phyloP scores from a whole-genome alignment of 2,888 invertebrate species.

The Mylabris sibirica region DNA sequence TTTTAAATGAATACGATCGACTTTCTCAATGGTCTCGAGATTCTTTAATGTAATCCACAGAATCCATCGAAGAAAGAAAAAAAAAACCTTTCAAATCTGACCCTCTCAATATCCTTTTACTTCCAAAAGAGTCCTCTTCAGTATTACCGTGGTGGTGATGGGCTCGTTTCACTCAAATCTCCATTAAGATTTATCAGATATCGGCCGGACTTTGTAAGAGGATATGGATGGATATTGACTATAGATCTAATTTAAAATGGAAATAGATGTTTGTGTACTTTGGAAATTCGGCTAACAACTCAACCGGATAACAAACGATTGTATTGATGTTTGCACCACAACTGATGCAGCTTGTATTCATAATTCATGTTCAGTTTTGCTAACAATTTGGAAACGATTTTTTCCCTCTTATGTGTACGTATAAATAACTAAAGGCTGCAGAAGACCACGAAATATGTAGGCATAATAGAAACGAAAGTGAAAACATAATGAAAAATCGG shows the following conservation, averaged over 20 bases:
- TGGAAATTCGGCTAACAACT: background rate
- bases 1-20: background rate
- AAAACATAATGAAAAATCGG: conserved; percentile 10
- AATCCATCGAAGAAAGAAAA: background rate
- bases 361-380: background rate
- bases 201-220: background rate
- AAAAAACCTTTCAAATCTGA: background rate
- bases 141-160: background rate
- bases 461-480: background rate
- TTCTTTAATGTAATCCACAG: background rate
- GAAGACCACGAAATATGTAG: background rate
- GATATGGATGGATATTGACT: conserved; percentile 1
- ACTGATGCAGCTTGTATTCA: too few relatives aligned
- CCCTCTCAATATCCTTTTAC: background rate
- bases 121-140: background rate
- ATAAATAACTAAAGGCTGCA: background rate
- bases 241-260: background rate
- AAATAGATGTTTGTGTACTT: background rate
- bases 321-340: background rate
- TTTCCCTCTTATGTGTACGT: background rate
- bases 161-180: background rate
- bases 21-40: background rate
- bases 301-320: background rate
- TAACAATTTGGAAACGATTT: too few relatives aligned
- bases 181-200: conserved; percentile 10